Evolutionary conservation across 2,113 vertebrate genomes (phyloP), one percentile per base, ranked within the genome.

Genomic region (Sorex araneus): DNA sequence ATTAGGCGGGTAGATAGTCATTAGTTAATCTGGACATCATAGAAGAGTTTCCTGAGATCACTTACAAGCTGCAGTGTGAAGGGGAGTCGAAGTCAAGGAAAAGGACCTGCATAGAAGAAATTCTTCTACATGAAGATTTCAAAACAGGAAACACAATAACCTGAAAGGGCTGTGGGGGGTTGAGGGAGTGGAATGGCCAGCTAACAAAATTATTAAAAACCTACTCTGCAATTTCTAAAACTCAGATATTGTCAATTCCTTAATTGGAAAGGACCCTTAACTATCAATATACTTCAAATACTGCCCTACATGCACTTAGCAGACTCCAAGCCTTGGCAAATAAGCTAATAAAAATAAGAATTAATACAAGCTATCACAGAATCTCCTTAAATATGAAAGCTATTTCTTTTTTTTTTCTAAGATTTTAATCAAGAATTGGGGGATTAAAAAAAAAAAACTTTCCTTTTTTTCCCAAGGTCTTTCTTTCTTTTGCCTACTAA

Each of bases 161-260:
- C 57, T 60, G 57, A 60, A 19, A 21, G 57, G 18, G 57, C 57
- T 19, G 57, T 60, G 18, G 57, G 57, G 57, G 54, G 54, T 16
- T 67, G 11, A 34, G 6, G 34, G 9, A 9, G 2, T 6, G 34
- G 36, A 23, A 27, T 36, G 76, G 64, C 54, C 74, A 85, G 21
- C 50, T 87, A 86, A 94, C 21, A 94, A 81, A 90, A 95, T 78
- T 34, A 88, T 85, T 63, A n/a, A 81, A 87, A 92, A 90, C 28
- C 25, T 92, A 3, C 8, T 66, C 7, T 36, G 15, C 15, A 86
- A 18, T 40, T 95, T 84, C 78, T 89, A 88, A 85, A 88, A 90
- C n/a, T 45, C 27, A 92, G 13, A 11, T 36, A 83, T 3, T 83
- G 75, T 1, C 54, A 81, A 74, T n/a, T 83, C 36, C 54, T 87